phyloP scores from a whole-genome alignment of 2,888 invertebrate genomes.

The Campoplex capitator region DNA sequence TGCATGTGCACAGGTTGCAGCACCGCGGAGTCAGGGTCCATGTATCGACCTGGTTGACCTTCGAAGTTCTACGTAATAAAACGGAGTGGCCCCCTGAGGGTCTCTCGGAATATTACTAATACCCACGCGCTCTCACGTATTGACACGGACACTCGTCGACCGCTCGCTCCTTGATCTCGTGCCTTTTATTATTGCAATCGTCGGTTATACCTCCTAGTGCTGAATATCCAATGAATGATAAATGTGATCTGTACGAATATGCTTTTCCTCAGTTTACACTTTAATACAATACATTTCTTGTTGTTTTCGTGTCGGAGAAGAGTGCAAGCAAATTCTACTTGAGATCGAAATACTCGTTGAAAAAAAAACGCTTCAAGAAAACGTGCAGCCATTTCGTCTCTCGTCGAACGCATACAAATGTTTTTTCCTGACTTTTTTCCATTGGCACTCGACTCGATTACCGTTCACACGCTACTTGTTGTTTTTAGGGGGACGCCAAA shows the following conservation, averaged over 20 bases:
- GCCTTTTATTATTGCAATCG: slow-evolving; percentile 60
- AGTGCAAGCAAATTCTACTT: background rate
- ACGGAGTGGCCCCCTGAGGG: slow-evolving; percentile 55
- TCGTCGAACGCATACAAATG: background rate
- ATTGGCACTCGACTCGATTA: background rate
- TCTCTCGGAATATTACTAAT: slow-evolving; percentile 40
- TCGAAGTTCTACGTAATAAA: slow-evolving; percentile 55
- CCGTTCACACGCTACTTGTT: background rate
- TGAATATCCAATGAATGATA: background rate
- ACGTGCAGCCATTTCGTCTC: background rate
- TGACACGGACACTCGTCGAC: background rate
- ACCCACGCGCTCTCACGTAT: slow-evolving; percentile 2
- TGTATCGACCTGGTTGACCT: slow-evolving; percentile 63
- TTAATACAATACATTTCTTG: background rate
- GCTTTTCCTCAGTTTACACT: slow-evolving; percentile 8
- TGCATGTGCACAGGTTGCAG: slow-evolving; percentile 45
- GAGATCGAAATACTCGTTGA: background rate
- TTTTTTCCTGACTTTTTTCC: background rate
- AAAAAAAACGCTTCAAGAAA: background rate
- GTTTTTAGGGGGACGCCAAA: background rate
- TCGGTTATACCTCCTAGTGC: slow-evolving; percentile 24
- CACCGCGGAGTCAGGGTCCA: slow-evolving; percentile 43
- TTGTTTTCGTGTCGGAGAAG: background rate
- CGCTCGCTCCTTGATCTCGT: slow-evolving; percentile 15
- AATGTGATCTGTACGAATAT: slow-evolving; percentile 20